Evolutionary conservation across 1,140 invertebrate species (phyloP).

Genomic region (Mya arenaria): DNA sequence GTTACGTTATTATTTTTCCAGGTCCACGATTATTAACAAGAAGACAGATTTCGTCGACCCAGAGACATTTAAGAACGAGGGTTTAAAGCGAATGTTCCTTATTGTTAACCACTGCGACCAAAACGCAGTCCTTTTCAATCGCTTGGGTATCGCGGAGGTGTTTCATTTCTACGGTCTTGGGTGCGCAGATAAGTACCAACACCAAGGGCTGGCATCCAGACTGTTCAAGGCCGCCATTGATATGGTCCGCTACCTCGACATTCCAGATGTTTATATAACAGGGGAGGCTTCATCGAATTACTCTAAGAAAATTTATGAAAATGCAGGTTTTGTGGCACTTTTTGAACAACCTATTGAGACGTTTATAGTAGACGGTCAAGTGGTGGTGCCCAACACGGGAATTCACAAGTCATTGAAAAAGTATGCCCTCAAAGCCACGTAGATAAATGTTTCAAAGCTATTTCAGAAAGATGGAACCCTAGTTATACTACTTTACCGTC

Average conservation of each 20-base stretch:
- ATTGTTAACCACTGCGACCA: too few relatives aligned
- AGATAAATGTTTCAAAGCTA: too few relatives aligned
- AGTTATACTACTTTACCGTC: too few relatives aligned
- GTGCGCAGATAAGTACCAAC: neutral
- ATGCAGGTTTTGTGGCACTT: slow-evolving; percentile 23
- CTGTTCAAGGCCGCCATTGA: slow-evolving; percentile 12
- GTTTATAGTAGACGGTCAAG: neutral
- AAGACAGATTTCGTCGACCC: too few relatives aligned
- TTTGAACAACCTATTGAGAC: neutral
- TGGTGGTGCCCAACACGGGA: slow-evolving; percentile 6
- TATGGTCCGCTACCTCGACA: slow-evolving; percentile 3
- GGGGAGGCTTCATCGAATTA: slow-evolving; percentile 1
- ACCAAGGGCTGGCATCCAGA: neutral
- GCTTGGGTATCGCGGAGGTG: neutral
- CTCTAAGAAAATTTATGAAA: neutral
- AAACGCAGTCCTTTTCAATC: slow-evolving; percentile 13
- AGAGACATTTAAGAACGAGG: too few relatives aligned
- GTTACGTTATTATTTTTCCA: too few relatives aligned
- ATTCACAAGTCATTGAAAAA: neutral
- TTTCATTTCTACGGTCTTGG: slow-evolving; percentile 17
- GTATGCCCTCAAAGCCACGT: too few relatives aligned
- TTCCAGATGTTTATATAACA: neutral
- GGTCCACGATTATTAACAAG: too few relatives aligned
- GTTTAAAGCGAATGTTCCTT: too few relatives aligned
- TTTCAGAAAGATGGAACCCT: too few relatives aligned